Evolutionary conservation across 2,888 invertebrate species (phyloP).

Genomic region (Sceliomorpha sp.): DNA sequence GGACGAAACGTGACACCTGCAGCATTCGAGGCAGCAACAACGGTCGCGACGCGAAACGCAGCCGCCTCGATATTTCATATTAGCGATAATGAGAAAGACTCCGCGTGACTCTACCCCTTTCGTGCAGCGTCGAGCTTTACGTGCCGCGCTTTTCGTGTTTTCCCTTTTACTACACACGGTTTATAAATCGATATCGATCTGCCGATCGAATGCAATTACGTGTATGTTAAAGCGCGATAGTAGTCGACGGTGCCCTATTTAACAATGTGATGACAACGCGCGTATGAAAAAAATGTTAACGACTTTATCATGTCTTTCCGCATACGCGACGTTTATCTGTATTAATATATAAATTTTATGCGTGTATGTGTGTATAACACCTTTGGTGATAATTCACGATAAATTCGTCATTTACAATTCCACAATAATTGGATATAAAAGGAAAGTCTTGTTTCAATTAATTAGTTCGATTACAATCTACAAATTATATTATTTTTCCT

Average conservation of each 20-base stretch:
- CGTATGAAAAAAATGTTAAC: too few relatives aligned
- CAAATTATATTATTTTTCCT: too few relatives aligned
- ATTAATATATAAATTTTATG: too few relatives aligned
- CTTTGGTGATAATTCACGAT: too few relatives aligned
- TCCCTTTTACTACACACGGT: conserved; percentile 26
- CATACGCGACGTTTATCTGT: too few relatives aligned
- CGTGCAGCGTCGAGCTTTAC: conserved; percentile 32
- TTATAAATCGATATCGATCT: conserved; percentile 37
- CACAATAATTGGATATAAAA: too few relatives aligned
- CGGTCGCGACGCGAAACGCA: conserved; percentile 66
- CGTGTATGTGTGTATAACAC: too few relatives aligned
- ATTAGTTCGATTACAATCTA: too few relatives aligned
- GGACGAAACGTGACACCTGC: conserved; percentile 66
- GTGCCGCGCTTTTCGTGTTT: conserved; percentile 16
- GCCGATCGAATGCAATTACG: conserved; percentile 29
- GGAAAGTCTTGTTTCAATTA: too few relatives aligned
- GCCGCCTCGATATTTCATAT: conserved; percentile 75
- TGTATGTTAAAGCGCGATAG: too few relatives aligned
- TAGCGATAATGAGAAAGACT: conserved; percentile 69
- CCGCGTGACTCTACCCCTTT: conserved; percentile 46
- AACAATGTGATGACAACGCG: conserved; percentile 27
- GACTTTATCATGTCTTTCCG: too few relatives aligned
- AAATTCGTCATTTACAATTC: too few relatives aligned
- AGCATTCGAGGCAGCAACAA: conserved; percentile 72
- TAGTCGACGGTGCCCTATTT: conserved; percentile 19